These are phyloP conservation scores for Sciurus niger DNA, from an alignment of 2,113 vertebrate genomes.

Conservation along the genomic window DNA sequence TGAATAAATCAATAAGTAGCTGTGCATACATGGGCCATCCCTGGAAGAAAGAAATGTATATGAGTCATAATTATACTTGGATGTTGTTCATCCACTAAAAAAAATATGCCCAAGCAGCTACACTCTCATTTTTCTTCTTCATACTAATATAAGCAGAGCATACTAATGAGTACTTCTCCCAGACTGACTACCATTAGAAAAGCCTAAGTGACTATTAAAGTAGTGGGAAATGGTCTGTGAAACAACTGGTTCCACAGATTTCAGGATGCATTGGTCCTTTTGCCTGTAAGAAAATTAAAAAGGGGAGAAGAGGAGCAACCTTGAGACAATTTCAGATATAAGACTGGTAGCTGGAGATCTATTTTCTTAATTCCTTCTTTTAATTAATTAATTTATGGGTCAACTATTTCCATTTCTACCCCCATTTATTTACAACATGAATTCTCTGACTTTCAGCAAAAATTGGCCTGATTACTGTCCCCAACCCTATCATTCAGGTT, in stretches of 20 bases:
- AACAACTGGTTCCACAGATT: constrained; percentile 42
- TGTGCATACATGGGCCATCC: constrained; percentile 99
- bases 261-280: background rate
- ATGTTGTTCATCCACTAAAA: background rate
- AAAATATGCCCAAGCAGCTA: background rate
- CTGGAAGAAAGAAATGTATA: constrained; percentile 86
- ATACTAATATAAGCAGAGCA: background rate
- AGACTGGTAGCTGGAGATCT: background rate
- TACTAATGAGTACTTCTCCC: background rate
- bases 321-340: constrained; percentile 42
- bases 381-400: constrained; percentile 12
- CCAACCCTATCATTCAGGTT: background rate
- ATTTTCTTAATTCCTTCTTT: constrained; percentile 24
- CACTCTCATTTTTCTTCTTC: background rate
- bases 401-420: constrained; percentile 9
- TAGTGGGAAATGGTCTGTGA: background rate
- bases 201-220: background rate
- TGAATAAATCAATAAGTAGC: constrained; percentile 98
- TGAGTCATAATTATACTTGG: constrained; percentile 35
- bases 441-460: constrained; percentile 36
- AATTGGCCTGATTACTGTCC: background rate
- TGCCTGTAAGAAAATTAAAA: constrained; percentile 19
- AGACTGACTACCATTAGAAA: background rate
- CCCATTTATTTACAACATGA: background rate
- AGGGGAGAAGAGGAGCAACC: background rate